phyloP scores from a whole-genome alignment of 30 jellyfish, hydroid and myxozoan genomes.

The Aurelia coerulea region DNA sequence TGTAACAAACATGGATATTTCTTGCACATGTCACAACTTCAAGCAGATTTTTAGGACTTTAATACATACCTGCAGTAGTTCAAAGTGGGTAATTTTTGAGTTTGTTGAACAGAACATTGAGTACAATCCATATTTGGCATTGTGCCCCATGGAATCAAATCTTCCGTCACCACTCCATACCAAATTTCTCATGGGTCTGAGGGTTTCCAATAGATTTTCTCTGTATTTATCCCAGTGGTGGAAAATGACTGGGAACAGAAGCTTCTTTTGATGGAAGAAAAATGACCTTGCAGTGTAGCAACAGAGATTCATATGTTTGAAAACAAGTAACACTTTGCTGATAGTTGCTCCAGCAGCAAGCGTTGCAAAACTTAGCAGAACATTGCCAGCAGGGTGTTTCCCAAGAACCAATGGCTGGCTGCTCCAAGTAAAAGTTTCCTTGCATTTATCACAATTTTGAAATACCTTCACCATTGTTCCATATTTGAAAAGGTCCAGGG shows the following conservation, averaged over 20 bases:
- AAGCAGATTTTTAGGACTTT: neutral
- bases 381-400: slow-evolving; percentile 24
- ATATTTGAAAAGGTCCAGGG: neutral
- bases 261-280: slow-evolving; percentile 35
- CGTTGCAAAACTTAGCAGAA: slow-evolving; percentile 18
- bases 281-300: slow-evolving; percentile 13
- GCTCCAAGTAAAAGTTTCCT: too few relatives aligned
- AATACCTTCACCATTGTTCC: slow-evolving; percentile 37
- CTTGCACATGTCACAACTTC: neutral
- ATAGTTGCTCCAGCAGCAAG: slow-evolving; percentile 40
- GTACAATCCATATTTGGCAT: slow-evolving; percentile 19
- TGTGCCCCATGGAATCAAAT: slow-evolving; percentile 55
- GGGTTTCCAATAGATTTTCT: neutral
- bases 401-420: neutral
- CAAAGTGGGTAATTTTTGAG: slow-evolving; percentile 18
- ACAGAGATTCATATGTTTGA: slow-evolving; percentile 28
- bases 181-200: slow-evolving; percentile 3
- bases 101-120: slow-evolving; percentile 8
- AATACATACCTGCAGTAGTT: slow-evolving; percentile 11
- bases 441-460: slow-evolving; percentile 8
- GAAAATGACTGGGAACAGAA: slow-evolving; percentile 37
- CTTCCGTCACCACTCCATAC: slow-evolving; percentile 58
- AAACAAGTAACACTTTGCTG: slow-evolving; percentile 23
- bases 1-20: neutral
- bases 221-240: slow-evolving; percentile 7